These are phyloP conservation scores for Theristicus caerulescens DNA, from an alignment of 2,113 vertebrate species.

Conservation along the genomic window DNA sequence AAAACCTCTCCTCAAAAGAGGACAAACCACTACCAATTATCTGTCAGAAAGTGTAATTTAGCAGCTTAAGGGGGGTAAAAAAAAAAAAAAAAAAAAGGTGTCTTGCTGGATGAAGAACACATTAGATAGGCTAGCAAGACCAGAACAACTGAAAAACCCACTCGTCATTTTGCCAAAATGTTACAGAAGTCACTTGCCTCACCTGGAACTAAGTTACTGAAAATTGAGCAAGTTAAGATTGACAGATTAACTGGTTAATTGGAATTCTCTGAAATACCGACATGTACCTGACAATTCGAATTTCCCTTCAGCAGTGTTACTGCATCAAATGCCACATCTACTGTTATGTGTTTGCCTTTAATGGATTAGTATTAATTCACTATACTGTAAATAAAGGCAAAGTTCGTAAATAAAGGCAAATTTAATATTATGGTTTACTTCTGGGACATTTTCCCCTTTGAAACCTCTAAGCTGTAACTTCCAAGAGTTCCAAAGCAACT, in stretches of 20 bases:
- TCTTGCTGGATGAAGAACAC: background rate
- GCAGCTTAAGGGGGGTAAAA: background rate
- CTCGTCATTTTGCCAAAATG: background rate
- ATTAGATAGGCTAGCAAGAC: background rate
- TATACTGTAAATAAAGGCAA: background rate
- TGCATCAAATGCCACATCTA: background rate
- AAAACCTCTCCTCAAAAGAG: background rate
- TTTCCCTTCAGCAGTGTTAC: background rate
- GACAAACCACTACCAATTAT: background rate
- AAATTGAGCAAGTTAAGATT: background rate
- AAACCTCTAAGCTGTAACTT: background rate
- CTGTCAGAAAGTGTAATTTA: background rate
- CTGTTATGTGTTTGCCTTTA: background rate
- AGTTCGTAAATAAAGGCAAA: background rate
- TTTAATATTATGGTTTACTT: background rate
- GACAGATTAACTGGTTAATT: background rate
- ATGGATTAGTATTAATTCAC: background rate
- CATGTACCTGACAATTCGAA: accelerated
- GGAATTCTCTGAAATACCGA: background rate
- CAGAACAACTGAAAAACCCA: background rate
- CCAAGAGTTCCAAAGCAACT: background rate
- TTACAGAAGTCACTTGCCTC: background rate
- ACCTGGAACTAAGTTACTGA: background rate
- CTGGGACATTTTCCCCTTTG: background rate
- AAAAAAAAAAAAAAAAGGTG: too few species aligned